Conservation (phyloP, 2,113 vertebrate genomes). For the Emydocephalus ijimae region DNA sequence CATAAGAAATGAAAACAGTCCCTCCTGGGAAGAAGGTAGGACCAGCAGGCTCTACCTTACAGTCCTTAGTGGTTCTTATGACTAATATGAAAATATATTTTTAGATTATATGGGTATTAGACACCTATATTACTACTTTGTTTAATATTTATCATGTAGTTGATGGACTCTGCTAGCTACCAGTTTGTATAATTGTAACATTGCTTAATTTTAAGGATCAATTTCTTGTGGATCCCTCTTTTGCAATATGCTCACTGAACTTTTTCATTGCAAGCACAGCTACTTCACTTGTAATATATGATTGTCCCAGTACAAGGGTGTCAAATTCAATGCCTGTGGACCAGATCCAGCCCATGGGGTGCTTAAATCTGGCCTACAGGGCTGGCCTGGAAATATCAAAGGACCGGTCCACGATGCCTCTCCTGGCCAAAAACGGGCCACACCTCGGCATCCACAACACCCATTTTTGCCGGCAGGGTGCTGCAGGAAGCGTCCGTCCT, state of each 20-base stretch:
- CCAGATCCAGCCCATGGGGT: too few relatives aligned
- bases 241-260: not conserved
- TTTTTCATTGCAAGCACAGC: not conserved
- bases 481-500: too few relatives aligned
- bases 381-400: too few relatives aligned
- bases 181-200: not conserved
- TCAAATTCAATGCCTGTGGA: too few relatives aligned
- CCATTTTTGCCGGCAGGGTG: too few relatives aligned
- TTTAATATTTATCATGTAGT: not conserved
- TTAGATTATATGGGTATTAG: not conserved
- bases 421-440: too few relatives aligned
- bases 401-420: too few relatives aligned
- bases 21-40: not conserved
- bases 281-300: not conserved
- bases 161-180: not conserved
- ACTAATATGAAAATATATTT: not conserved
- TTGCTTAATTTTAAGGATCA: not conserved
- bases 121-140: not conserved
- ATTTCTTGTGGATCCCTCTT: not conserved
- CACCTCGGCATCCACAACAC: too few relatives aligned
- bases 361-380: too few relatives aligned
- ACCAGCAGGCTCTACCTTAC: not conserved
- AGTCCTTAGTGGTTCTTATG: not conserved
- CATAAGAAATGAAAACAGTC: not conserved
- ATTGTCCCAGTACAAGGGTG: not conserved